Percentiles rank a stretch among this genome's conserved stretches.
These are phyloP conservation scores for Eudyptes chrysolophus DNA, from an alignment of 2,113 vertebrate genomes.

Conservation along the genomic window DNA sequence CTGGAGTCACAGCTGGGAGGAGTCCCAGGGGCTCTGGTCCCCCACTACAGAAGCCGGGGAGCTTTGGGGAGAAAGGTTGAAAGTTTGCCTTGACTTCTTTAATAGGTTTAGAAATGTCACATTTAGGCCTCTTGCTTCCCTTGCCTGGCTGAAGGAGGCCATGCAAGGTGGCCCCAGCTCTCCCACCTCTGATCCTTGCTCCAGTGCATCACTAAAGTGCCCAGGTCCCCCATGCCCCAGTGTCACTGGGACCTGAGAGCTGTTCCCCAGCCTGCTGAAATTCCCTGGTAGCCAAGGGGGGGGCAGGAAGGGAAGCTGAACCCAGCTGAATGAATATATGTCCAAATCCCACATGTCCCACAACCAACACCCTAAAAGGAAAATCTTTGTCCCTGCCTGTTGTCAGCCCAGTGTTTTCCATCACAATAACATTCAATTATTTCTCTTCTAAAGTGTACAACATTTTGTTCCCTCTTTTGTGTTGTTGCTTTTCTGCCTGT, in stretches of 20 bases:
- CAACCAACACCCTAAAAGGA: not conserved
- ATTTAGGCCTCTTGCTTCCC: not conserved
- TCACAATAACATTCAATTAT: conserved; percentile 50
- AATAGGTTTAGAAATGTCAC: not conserved
- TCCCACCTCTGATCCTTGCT: not conserved
- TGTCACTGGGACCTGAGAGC: not conserved
- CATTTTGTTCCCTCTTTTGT: conserved; percentile 30
- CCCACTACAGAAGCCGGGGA: not conserved
- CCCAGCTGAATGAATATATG: not conserved
- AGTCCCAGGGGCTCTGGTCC: not conserved
- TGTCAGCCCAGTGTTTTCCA: conserved; percentile 26
- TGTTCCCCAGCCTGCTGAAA: not conserved
- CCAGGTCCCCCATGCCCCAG: not conserved
- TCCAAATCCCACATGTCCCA: not conserved
- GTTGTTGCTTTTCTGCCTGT: conserved; percentile 1
- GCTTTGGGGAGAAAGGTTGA: not conserved
- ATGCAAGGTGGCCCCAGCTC: not conserved
- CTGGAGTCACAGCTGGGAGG: not conserved
- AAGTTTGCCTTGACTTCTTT: not conserved
- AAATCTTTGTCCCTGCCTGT: not conserved
- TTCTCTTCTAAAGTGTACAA: conserved; percentile 8
- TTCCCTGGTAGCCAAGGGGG: not conserved
- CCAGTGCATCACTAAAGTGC: not conserved
- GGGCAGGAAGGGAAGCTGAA: not conserved
- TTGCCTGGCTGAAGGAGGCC: not conserved